Percentiles rank a stretch among this genome's conserved stretches.
Conservation (phyloP, 2,888 invertebrate genomes). For the Polymixis lichenea region DNA sequence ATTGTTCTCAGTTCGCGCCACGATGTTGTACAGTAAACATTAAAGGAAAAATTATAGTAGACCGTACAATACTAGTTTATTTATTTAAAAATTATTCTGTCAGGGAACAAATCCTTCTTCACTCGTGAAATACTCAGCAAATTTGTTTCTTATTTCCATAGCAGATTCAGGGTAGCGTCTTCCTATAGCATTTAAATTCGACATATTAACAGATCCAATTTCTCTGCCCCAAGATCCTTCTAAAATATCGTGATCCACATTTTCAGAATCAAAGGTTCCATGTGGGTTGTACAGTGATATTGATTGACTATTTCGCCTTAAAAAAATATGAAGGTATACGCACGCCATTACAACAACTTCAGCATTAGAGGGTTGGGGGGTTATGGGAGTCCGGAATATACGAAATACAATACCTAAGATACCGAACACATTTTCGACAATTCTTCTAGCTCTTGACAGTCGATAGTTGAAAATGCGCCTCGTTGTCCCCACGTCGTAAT, state of each 20-base stretch:
- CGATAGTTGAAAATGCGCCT: conserved; percentile 55
- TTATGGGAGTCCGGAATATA: conserved; percentile 46
- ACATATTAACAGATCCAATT: conserved; percentile 33
- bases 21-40: conserved; percentile 26
- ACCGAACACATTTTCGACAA: conserved; percentile 26
- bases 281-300: conserved; percentile 49
- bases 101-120: conserved; percentile 53
- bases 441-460: conserved; percentile 58
- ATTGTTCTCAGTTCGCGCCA: no score
- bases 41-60: conserved; percentile 41
- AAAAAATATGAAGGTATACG: conserved; percentile 57
- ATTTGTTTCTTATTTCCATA: conserved; percentile 49
- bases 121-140: conserved; percentile 55
- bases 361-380: conserved; percentile 3
- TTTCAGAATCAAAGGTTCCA: conserved; percentile 55
- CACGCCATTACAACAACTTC: conserved; percentile 62
- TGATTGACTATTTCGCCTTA: conserved; percentile 50
- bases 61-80: conserved; percentile 48
- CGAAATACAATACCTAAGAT: conserved; percentile 55
- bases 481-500: conserved; percentile 47
- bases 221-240: conserved; percentile 52
- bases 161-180: conserved; percentile 29
- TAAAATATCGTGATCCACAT: conserved; percentile 46
- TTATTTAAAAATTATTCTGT: conserved; percentile 48
- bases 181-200: conserved; percentile 31